Conservation (phyloP, 2,888 invertebrate species). For the Anorthoa munda region DNA sequence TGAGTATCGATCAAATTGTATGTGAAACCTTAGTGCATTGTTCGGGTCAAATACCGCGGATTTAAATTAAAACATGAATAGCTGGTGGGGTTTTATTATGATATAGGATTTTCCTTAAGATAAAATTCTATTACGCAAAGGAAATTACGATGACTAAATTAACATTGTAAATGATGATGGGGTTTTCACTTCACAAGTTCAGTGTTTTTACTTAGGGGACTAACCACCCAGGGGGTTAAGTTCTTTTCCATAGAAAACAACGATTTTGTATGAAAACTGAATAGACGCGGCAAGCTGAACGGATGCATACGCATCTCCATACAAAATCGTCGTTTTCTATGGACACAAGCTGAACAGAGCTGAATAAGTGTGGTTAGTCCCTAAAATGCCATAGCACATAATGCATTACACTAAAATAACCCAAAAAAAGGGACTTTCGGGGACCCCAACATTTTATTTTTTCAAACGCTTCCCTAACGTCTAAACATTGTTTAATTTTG, state of each 20-base stretch:
- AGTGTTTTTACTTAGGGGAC: background rate
- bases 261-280: no score
- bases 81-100: slow-evolving; percentile 1
- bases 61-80: slow-evolving; percentile 22
- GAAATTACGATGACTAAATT: slow-evolving; percentile 12
- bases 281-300: no score
- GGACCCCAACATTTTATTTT: slow-evolving; percentile 65
- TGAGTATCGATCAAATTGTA: slow-evolving; percentile 75
- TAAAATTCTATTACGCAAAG: slow-evolving; percentile 1
- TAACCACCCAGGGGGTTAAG: no score
- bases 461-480: slow-evolving; percentile 58
- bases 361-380: no score
- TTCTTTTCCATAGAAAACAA: no score
- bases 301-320: no score
- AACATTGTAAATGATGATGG: background rate
- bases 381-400: background rate
- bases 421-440: slow-evolving; percentile 48
- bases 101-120: slow-evolving; percentile 6
- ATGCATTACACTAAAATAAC: slow-evolving; percentile 23
- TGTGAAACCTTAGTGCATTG: slow-evolving; percentile 64
- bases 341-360: no score
- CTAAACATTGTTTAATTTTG: slow-evolving; percentile 79
- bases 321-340: no score
- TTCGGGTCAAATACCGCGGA: slow-evolving; percentile 25
- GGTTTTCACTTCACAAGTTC: background rate